phyloP scores from a whole-genome alignment of 1,140 invertebrate genomes.

The Parapsyche elsis region DNA sequence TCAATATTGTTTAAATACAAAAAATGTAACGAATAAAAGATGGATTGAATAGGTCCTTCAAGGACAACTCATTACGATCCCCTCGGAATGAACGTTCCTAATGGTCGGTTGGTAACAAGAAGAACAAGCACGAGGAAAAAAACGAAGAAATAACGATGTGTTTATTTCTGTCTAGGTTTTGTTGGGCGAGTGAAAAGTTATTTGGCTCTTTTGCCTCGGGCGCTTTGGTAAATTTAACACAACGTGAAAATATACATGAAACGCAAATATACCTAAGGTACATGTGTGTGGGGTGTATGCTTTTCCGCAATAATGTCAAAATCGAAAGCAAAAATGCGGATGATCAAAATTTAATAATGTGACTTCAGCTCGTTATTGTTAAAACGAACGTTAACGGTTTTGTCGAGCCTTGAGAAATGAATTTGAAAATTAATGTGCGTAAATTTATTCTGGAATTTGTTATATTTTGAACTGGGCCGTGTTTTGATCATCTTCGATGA shows the following conservation, averaged over 20 bases:
- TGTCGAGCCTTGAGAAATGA: too few relatives aligned
- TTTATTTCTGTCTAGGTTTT: slow-evolving; percentile 19
- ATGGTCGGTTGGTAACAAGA: neutral
- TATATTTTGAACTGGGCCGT: too few relatives aligned
- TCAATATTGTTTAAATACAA: too few relatives aligned
- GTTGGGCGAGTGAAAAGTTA: slow-evolving; percentile 7
- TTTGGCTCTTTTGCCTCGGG: slow-evolving; percentile 16
- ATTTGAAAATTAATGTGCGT: too few relatives aligned
- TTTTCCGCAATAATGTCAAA: too few relatives aligned
- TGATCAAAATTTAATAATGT: too few relatives aligned
- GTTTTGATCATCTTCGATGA: too few relatives aligned
- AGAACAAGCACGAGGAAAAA: neutral
- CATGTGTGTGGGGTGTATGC: neutral
- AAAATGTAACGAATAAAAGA: neutral
- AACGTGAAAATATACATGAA: neutral
- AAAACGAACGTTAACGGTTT: neutral
- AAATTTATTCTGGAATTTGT: too few relatives aligned
- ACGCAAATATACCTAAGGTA: neutral
- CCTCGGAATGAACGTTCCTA: neutral
- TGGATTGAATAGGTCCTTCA: neutral
- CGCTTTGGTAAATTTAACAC: slow-evolving; percentile 14
- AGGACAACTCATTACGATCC: slow-evolving; percentile 11
- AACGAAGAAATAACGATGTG: slow-evolving; percentile 23
- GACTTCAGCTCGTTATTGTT: too few relatives aligned
- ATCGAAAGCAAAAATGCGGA: too few relatives aligned